Evolutionary conservation across 2,888 invertebrate species (phyloP).

Genomic region (Plagodis dolabraria): DNA sequence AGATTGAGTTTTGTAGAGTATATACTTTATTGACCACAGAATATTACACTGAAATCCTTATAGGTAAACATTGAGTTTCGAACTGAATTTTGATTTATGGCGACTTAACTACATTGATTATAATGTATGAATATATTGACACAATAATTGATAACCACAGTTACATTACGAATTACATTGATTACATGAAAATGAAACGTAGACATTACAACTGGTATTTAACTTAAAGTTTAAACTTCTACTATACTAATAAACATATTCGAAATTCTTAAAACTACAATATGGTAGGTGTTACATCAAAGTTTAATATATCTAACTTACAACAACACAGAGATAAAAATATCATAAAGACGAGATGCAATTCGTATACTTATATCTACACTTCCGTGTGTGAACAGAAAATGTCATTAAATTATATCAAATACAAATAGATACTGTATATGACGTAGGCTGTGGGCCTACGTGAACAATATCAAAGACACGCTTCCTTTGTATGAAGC

Average conservation of each 20-base stretch:
- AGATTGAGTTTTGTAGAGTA: constrained; percentile 48
- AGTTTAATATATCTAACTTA: constrained; percentile 64
- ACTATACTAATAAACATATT: constrained; percentile 65
- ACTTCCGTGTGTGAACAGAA: constrained; percentile 1
- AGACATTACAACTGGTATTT: constrained; percentile 47
- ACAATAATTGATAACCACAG: constrained; percentile 74
- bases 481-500: too few relatives aligned
- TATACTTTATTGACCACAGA: constrained; percentile 78
- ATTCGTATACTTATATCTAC: constrained; percentile 17
- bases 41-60: constrained; percentile 76
- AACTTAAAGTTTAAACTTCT: constrained; percentile 40
- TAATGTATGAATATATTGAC: constrained; percentile 65
- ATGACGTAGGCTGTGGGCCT: too few relatives aligned
- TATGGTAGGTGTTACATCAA: constrained; percentile 52
- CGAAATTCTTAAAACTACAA: constrained; percentile 57
- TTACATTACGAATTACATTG: constrained; percentile 51
- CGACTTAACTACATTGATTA: constrained; percentile 67
- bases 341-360: constrained; percentile 24
- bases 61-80: constrained; percentile 55
- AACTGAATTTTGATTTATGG: constrained; percentile 73
- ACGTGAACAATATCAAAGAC: too few relatives aligned
- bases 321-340: constrained; percentile 50
- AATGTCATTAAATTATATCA: too few relatives aligned
- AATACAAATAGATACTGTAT: too few relatives aligned
- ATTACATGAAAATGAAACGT: constrained; percentile 42